phyloP scores from a whole-genome alignment of 2,113 vertebrate species.

The Pseudolaguvia tuberculata region DNA sequence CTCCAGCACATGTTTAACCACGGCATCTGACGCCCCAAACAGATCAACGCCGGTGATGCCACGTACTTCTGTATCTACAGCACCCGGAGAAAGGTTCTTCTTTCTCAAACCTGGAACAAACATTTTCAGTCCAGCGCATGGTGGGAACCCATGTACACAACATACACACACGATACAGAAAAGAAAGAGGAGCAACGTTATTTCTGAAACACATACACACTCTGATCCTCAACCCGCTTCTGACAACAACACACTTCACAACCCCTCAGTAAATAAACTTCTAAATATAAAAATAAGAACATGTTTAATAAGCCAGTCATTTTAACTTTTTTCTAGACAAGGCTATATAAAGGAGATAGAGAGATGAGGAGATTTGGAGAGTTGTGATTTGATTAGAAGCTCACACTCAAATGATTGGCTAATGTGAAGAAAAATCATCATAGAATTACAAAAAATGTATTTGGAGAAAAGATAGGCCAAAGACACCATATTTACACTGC shows the following conservation, averaged over 20 bases:
- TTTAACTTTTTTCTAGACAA: background rate
- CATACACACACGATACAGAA: slow-evolving; percentile 48
- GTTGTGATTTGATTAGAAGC: background rate
- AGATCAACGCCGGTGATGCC: slow-evolving; percentile 90
- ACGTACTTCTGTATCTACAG: slow-evolving; percentile 87
- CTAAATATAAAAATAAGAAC: background rate
- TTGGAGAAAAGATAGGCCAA: slow-evolving; percentile 14
- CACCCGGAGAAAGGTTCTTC: slow-evolving; percentile 93
- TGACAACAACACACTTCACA: background rate
- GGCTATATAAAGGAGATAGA: background rate
- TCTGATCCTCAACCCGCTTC: slow-evolving; percentile 7
- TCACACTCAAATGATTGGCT: slow-evolving; percentile 9
- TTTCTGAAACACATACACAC: background rate
- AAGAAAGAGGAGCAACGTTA: slow-evolving; percentile 27
- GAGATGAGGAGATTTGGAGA: background rate
- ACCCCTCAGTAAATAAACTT: background rate
- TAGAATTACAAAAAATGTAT: background rate
- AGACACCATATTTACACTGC: background rate
- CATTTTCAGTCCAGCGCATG: slow-evolving; percentile 54
- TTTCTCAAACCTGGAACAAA: slow-evolving; percentile 84
- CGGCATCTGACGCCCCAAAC: slow-evolving; percentile 89
- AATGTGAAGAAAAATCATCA: slow-evolving; percentile 37
- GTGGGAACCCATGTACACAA: slow-evolving; percentile 43
- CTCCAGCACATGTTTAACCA: slow-evolving; percentile 95
- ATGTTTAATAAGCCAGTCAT: background rate